Base-by-base conservation (phyloP, 1,140 invertebrate species). In the Calephelis virginiensis region DNA sequence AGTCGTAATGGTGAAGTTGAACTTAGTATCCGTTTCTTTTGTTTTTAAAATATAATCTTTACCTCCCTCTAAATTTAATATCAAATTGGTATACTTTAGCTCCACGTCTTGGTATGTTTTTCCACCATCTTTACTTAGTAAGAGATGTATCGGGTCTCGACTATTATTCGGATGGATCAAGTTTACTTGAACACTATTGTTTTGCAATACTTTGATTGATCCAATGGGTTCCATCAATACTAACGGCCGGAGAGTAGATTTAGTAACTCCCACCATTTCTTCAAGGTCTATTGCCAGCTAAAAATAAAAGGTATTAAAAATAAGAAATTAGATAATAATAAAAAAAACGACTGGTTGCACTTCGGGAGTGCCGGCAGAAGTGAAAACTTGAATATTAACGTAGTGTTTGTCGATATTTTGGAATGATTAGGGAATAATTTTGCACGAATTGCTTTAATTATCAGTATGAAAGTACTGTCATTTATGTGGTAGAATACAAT, bases 11-110 rank as follows among this genome's bases (percentile, higher is more conserved):
- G 85, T 91, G 49, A 92, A 86, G 72, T 90, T 86, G 60, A 91
- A 91, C 70, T 88, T 90, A 8, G 85, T 91, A 13, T 83, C 89
- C 8, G 91, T 91, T 70, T 92, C 87, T 70, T 81, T 91, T 6
- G 90, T 91, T 74, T 91, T 90, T 14, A 92, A 72, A 46, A 92
- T 77, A 71, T 91, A 92, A 71, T 91, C 82, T 63, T 81, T 84
- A 13, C 90, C 90, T 48, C 88, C 85, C 73, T 90, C 81, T 9
- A 92, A 65, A 67, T 91, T 85, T 0, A 83, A 67, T 37, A 91
- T 87, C 17, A 90, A 64, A 68, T 89, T 88, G 0, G 82, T 76
- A 70, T 87, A 85, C 68, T 81, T 85, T 9, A 92, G 68, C 73
- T 91, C 80, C 11, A 92, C 76, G 12, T 90, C 80, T 66, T 76